Base-by-base conservation (phyloP, 2,113 vertebrate genomes). In the Lycocorax pyrrhopterus region DNA sequence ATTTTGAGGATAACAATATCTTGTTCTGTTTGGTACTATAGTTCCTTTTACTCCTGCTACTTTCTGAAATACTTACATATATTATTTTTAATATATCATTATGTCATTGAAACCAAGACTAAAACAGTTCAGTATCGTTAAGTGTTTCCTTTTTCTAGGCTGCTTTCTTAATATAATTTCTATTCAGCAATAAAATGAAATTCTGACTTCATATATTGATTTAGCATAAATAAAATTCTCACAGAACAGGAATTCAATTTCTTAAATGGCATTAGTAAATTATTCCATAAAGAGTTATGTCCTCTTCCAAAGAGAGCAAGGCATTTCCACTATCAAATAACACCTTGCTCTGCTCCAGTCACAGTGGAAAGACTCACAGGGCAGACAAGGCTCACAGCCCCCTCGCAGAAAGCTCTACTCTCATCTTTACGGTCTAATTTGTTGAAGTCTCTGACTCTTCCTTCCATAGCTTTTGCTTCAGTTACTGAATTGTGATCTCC, bases 161-260 rank as follows among this genome's bases (percentile, higher is more conserved):
- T 76, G 21, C 62, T 92, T 79, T 87, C 85, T 87, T 85, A 85
- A 79, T 37, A 73, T 69, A 80, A 89, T 87, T 87, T 94, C 69
- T 84, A n/a, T 91, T 59, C 69, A 84, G 35, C 44, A 81, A 64
- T 84, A 82, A 89, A 80, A 86, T 77, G 46, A 88, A 84, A 93
- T 93, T 95, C 92, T 96, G 92, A 94, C 82, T 93, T 95, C 79
- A 88, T 73, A 10, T 94, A 95, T 95, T 94, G 95, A 95, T 95
- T 96, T 93, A 95, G 8, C 84, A 87, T 96, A 91, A 96, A 97
- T 95, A 93, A 95, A 96, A 87, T 91, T 89, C 47, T 67, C 35
- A 21, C 4, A 3, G 79, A 95, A 93, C 64, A 93, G 82, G 76
- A 92, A 95, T 86, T 88, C 92, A 93, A 63, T 97, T 94, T 90